Base-by-base conservation (phyloP, 2,113 vertebrate species). In the Recurvirostra avosetta region DNA sequence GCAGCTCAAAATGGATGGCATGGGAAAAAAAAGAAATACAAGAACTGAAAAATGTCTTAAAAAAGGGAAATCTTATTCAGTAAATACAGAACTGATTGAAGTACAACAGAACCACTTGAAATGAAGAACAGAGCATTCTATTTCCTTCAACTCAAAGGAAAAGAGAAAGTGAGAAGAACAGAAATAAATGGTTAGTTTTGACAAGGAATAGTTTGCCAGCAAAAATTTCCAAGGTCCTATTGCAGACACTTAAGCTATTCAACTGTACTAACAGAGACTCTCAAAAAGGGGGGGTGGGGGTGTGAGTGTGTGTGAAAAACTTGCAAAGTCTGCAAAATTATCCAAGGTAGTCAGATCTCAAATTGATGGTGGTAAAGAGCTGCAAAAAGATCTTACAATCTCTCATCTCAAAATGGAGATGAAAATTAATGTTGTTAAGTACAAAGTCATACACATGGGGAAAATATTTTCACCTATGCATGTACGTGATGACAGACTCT, bases 1-100 rank as follows among this genome's bases (percentile, higher is more conserved):
- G 84, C 89, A 94, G 86, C 91, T 95, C 92, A 97, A 97, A 95
- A 97, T 97, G 96, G 95, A 97, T 90, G 94, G 74, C 81, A 58
- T 5, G 6, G 32, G 22, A 49, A 83, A 77, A 59, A 87, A 91
- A 88, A 91, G 55, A 88, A 90, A 82, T 70, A 40, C 14, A 65
- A 87, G 52, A 75, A 72, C 77, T 61, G 52, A 72, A 87, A 70
- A 91, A 94, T 38, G 23, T 58, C 61, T 87, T 88, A 11, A 65
- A 92, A 92, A 96, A 40, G 47, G 61, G 59, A 94, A 94, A 92
- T 79, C 40, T 50, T 75, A 68, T 66, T 87, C 43, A 86, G 68
- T 38, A 81, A 45, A 45, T 21, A 61, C 0, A n/a, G 61, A 89
- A 67, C 26, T 21, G 49, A 95, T 85, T 87, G 30, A 15, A 29